These are phyloP conservation scores for Nephrotoma flavescens DNA, from an alignment of 2,888 invertebrate species.

Conservation along the genomic window DNA sequence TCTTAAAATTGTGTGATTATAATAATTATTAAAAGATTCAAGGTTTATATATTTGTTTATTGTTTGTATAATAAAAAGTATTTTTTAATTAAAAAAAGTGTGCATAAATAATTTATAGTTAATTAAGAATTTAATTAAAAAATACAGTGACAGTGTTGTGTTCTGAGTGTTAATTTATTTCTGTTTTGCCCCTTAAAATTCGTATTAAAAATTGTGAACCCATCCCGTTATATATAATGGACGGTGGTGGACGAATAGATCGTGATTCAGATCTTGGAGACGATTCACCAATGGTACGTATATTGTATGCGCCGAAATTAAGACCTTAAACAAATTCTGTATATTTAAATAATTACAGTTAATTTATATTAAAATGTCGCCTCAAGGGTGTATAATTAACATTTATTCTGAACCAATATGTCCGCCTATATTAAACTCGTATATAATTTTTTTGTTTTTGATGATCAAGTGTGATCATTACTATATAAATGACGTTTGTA, in stretches of 20 bases:
- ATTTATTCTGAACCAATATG: not conserved
- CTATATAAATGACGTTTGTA: not conserved
- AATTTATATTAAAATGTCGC: not conserved
- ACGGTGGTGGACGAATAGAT: constrained; percentile 37
- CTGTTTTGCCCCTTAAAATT: constrained; percentile 19
- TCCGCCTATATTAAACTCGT: not conserved
- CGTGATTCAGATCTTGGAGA: constrained; percentile 62
- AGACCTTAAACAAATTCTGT: not conserved
- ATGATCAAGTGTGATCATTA: not conserved
- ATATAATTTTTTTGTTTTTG: not conserved
- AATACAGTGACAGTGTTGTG: not conserved
- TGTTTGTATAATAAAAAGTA: not conserved
- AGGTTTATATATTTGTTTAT: not conserved
- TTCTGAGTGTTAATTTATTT: not conserved
- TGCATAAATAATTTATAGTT: not conserved
- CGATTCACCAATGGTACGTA: constrained; percentile 58
- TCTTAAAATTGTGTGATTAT: not conserved
- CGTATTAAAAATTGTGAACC: constrained; percentile 79
- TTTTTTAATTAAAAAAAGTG: not conserved
- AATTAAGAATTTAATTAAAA: not conserved
- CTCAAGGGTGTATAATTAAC: not conserved
- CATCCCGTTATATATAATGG: constrained; percentile 75
- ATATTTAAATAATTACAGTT: not conserved
- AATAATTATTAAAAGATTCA: not conserved
- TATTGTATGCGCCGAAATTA: not conserved